Percentiles rank a stretch among this genome's conserved stretches.
These are phyloP conservation scores for Elmis aenea DNA, from an alignment of 2,888 invertebrate genomes.

Conservation along the genomic window DNA sequence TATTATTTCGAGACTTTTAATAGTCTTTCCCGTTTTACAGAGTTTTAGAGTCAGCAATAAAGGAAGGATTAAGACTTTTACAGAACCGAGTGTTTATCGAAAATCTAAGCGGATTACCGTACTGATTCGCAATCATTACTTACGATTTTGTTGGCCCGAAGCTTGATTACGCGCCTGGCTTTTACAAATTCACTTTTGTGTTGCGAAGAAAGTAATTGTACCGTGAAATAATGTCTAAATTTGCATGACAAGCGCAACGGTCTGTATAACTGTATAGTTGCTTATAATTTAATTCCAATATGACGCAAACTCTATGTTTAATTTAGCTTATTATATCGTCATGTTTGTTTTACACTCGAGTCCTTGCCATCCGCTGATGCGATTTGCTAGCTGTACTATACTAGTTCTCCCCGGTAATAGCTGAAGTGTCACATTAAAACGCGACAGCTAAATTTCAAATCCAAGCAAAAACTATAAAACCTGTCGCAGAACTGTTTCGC, in stretches of 20 bases:
- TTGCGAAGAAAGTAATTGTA: conserved; percentile 29
- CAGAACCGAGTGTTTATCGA: conserved; percentile 19
- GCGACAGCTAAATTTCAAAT: too few species aligned
- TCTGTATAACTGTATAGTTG: conserved; percentile 35
- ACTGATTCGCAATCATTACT: conserved; percentile 19
- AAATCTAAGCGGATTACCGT: conserved; percentile 20
- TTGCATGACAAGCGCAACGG: conserved; percentile 37
- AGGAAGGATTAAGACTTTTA: conserved; percentile 18
- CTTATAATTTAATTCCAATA: conserved; percentile 41
- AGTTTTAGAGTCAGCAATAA: conserved; percentile 11
- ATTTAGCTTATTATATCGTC: conserved; percentile 43
- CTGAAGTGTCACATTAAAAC: too few species aligned
- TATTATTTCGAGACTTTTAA: conserved; percentile 23
- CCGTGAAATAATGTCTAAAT: conserved; percentile 38
- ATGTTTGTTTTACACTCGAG: conserved; percentile 41
- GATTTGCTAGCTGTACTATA: conserved; percentile 31
- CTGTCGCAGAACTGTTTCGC: too few species aligned
- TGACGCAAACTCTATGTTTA: conserved; percentile 40
- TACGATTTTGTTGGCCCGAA: conserved; percentile 15
- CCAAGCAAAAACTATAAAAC: too few species aligned
- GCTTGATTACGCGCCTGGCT: conserved; percentile 20
- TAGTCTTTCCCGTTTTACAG: conserved; percentile 11
- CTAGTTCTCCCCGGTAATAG: conserved; percentile 11
- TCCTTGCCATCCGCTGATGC: conserved; percentile 39
- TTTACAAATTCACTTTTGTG: conserved; percentile 28